Evolutionary conservation across 2,797 vertebrate genomes (phyloP), one percentile per base, ranked within the genome.

Genomic region (Hippoglossus hippoglossus): DNA sequence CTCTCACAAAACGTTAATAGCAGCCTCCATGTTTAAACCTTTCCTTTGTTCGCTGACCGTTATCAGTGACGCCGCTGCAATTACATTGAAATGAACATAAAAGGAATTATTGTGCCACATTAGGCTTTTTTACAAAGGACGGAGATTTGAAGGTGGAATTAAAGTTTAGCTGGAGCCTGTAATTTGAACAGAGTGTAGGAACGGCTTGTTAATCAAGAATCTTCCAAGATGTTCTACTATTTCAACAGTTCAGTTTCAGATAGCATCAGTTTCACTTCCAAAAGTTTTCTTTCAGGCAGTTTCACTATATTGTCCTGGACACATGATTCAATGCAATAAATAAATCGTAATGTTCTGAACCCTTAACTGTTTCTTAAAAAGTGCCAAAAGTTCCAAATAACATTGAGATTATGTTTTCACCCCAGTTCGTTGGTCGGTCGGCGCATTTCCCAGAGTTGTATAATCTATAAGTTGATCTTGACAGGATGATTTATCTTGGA

Each of bases 1-100:
- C 3, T 56, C 18, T 56, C 34, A 16, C 59, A 60, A 80, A 80
- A 75, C 62, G 73, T 69, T 85, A 74, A 79, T 64, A 55, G 49
- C 63, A 55, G 52, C 7, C 16, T 54, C 24, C 51, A 18, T 53
- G 68, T 76, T 69, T 44, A 57, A 71, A 73, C 26, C 3, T 25
- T 1, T 57, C 65, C 65, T 65, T 68, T 66, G 51, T 26, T 28
- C 52, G 3, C n/a, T 53, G 60, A 66, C 69, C 69, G 47, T 81
- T 58, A 73, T 73, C 66, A 59, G 50, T 15, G 36, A 63, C 7
- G 10, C 25, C 25, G 11, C 56, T 47, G 49, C 69, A 79, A 63
- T 80, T 76, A 70, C 58, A 44, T 31, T 31, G 36, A 22, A 85
- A 54, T n/a, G 25, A 58, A 62, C 64, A 73, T 73, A 44, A 63